phyloP scores from a whole-genome alignment of 2,797 vertebrate species.

The Discoglossus pictus region DNA sequence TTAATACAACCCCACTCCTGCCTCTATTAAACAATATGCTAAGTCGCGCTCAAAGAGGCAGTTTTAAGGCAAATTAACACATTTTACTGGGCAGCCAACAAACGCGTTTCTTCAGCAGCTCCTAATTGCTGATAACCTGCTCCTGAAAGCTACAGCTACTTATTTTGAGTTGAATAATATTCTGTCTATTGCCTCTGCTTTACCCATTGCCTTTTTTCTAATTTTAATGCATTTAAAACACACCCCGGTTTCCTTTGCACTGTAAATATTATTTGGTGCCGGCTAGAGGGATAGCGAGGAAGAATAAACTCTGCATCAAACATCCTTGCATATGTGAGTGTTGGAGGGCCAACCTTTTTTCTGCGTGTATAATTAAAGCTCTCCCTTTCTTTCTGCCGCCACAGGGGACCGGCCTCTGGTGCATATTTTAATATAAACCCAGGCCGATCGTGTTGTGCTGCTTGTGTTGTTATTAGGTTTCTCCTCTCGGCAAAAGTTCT shows the following conservation, averaged over 20 bases:
- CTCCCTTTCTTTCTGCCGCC: constrained; percentile 77
- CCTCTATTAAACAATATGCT: constrained; percentile 19
- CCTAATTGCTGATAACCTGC: constrained; percentile 44
- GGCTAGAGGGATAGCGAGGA: constrained; percentile 51
- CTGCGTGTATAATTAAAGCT: constrained; percentile 84
- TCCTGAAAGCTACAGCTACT: background rate
- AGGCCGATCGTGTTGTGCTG: constrained; percentile 80
- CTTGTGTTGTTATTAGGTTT: constrained; percentile 84
- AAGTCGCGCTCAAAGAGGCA: constrained; percentile 34
- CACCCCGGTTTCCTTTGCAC: constrained; percentile 76
- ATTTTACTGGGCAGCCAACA: constrained; percentile 46
- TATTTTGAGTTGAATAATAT: background rate
- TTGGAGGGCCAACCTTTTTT: constrained; percentile 83
- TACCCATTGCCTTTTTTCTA: constrained; percentile 49
- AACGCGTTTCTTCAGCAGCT: background rate
- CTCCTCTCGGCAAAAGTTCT: constrained; percentile 81
- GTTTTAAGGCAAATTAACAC: constrained; percentile 55
- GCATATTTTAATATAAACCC: constrained; percentile 85
- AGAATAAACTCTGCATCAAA: constrained; percentile 72
- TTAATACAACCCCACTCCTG: constrained; percentile 16
- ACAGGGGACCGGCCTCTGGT: constrained; percentile 80
- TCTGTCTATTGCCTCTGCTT: constrained; percentile 5
- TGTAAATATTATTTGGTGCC: constrained; percentile 80
- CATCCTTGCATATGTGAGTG: constrained; percentile 75
- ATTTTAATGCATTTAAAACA: constrained; percentile 77